A percentile compares a stretch with the other conserved stretches of the same genome.
phyloP scores from a whole-genome alignment of 2,888 invertebrate genomes.

The Sphinx pinastri region DNA sequence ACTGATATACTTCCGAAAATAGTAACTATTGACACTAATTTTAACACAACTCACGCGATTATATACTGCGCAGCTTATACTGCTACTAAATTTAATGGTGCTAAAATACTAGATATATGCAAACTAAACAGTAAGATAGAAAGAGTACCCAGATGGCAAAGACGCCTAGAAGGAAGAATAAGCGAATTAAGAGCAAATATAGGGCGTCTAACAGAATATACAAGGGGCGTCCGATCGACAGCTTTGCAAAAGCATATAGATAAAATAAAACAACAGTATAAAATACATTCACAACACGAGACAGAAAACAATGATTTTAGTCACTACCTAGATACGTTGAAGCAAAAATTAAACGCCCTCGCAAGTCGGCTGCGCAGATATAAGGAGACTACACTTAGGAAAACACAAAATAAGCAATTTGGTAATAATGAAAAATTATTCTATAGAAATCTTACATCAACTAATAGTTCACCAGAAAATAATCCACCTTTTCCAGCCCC shows the following conservation, averaged over 20 bases:
- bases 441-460: slow-evolving; percentile 28
- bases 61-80: slow-evolving; percentile 29
- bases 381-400: slow-evolving; percentile 22
- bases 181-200: slow-evolving; percentile 11
- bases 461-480: slow-evolving; percentile 21
- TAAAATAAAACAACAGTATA: too few species aligned
- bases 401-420: slow-evolving; percentile 30
- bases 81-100: slow-evolving; percentile 22
- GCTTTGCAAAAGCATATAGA: slow-evolving; percentile 21
- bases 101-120: slow-evolving; percentile 12
- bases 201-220: slow-evolving; percentile 28
- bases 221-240: neutral
- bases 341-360: slow-evolving; percentile 28
- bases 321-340: slow-evolving; percentile 29
- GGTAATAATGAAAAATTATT: slow-evolving; percentile 29
- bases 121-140: neutral
- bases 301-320: neutral
- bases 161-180: neutral
- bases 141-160: slow-evolving; percentile 1
- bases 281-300: slow-evolving; percentile 5
- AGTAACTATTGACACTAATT: neutral
- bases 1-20: neutral
- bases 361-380: slow-evolving; percentile 27
- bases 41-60: slow-evolving; percentile 12
- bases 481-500: slow-evolving; percentile 1